Base-by-base conservation (phyloP, 2,797 vertebrate genomes). In the Hephaestus fuliginosus region DNA sequence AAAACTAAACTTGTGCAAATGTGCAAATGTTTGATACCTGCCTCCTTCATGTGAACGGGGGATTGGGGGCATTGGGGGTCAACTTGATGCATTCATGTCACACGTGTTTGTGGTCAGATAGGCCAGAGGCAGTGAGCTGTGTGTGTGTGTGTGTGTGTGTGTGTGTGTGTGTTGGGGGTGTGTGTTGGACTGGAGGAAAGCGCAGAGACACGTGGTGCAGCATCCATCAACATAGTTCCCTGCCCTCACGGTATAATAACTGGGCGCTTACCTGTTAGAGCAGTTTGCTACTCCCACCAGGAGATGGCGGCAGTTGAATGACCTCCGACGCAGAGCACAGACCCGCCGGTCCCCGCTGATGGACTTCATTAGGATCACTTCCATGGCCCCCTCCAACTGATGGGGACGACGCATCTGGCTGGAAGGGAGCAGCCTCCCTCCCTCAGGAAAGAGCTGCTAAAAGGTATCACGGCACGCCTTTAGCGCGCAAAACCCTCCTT, bases 301-400 rank as follows among this genome's bases (percentile, higher is more conserved):
- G 14, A 96, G 95, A 94, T 95, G 96, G 96, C 94, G 95, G 94
- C 93, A 93, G 60, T 63, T 85, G 89, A 92, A 92, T 92, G 85
- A 83, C 75, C 83, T 75, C 66, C 75, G 76, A 48, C 61, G 51
- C 58, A n/a, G 70, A 69, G 73, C 68, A 12, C 52, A 71, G 25
- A 18, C 46, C 25, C 58, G 52, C 52, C 68, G 78, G 70, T 36
- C 66, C 55, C 13, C 25, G 15, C 43, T 13, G 60, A 60, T 60
- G 74, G 70, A 72, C 63, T 52, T 70, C n/a, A 53, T 66, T 28
- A 73, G 70, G 43, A 41, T 73, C 63, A 49, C 64, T 70, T 66
- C 36, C 41, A n/a, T 65, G 78, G 85, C 82, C 85, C 70, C 78
- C 57, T 25, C 25, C 25, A 25, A 44, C 36, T 39, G 44, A 10